Base-by-base conservation (phyloP, 2,888 invertebrate genomes). In the Pachymerium ferrugineum region DNA sequence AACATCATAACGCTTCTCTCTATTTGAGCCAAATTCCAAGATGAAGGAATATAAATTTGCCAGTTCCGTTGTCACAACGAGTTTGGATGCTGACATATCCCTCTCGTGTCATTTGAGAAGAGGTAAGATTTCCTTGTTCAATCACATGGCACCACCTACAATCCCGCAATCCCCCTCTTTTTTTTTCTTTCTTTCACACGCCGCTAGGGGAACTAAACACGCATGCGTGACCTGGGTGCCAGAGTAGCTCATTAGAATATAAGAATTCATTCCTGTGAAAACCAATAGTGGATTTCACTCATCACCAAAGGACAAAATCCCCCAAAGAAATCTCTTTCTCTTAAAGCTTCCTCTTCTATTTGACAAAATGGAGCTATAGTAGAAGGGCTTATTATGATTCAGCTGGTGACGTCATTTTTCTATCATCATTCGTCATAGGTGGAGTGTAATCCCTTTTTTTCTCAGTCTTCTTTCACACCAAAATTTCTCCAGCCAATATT, bases 51-150 rank as follows among this genome's bases (percentile, higher is more conserved):
- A 62, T 62, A 25, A 62, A 62, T 62, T 62, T 62, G 62, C 62
- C 38, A 38, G 38, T 12, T 14, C 38, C 62, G 62, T 28, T 28
- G 62, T 62, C 62, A 62, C 62, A 62, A 62, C 62, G 62, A 25
- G 62, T 62, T 38, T 62, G 62, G 62, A 62, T 62, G 62, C 62
- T 62, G 62, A 62, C 62, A 62, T 62, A 62, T 62, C 62, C 62
- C 62, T 62, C 62, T 22, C 62, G 62, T 62, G 62, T 62, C 62
- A 62, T 62, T 62, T 28, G 25, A 62, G 25, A 47, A 22, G 62
- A 62, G 62, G 62, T 62, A 62, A 62, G 62, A 62, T 62, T 62
- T 62, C 62, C 62, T 62, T 62, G 62, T 62, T 62, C 62, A 62
- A 62, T 62, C 62, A 62, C 62, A 62, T 28, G 62, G 62, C 62